Conservation (phyloP, 2,113 vertebrate genomes). For the Entomyzon cyanotis region DNA sequence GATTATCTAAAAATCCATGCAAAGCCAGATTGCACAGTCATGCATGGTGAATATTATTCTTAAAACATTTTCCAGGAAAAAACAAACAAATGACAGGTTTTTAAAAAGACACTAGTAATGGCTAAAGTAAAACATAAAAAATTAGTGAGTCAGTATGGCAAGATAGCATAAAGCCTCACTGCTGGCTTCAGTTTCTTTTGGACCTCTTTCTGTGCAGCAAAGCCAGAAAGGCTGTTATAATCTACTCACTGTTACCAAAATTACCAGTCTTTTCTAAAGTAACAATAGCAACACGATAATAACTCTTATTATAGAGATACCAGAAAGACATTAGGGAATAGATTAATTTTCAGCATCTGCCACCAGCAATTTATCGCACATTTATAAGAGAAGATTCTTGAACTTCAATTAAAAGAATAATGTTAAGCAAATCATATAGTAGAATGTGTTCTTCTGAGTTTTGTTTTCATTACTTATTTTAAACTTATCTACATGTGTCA, state of each 20-base stretch:
- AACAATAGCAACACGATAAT: conserved; percentile 10
- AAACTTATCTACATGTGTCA: background rate
- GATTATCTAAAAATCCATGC: background rate
- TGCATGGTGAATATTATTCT: background rate
- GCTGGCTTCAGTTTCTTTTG: conserved; percentile 1
- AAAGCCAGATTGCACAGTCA: background rate
- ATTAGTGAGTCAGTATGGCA: background rate
- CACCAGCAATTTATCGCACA: background rate
- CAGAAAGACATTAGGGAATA: background rate
- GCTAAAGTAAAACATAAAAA: background rate
- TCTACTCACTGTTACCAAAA: conserved; percentile 43
- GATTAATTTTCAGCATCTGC: background rate
- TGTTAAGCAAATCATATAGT: background rate
- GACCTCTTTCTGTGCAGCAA: background rate
- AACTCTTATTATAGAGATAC: background rate
- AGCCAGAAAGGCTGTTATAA: conserved; percentile 35
- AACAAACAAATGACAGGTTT: background rate
- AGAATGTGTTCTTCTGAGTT: background rate
- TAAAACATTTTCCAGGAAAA: background rate
- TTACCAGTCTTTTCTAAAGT: conserved; percentile 16
- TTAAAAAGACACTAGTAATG: background rate
- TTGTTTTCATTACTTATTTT: background rate
- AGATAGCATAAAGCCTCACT: background rate
- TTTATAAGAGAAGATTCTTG: background rate
- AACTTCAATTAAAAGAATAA: background rate